Base-by-base conservation (phyloP, 2,888 invertebrate species). In the Drosophila melanocephala region DNA sequence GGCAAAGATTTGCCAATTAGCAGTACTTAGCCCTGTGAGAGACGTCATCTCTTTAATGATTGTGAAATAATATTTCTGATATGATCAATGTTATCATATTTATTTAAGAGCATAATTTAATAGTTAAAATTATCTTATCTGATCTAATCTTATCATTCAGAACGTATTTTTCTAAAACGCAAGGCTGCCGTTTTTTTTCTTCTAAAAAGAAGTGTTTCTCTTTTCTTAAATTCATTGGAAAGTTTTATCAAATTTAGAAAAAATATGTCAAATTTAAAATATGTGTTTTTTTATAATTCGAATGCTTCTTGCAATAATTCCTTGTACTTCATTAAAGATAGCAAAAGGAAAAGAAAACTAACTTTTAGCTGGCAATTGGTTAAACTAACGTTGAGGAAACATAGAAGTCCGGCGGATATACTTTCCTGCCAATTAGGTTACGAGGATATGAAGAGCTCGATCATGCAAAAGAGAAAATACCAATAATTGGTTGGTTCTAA, bases 41-140 rank as follows among this genome's bases (percentile, higher is more conserved):
- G 22, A 42, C 14, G 10, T 22, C 12, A n/a, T 22, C 37, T 33
- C 14, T 9, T 57, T 39, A 33, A 68, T 50, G 56, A 37, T 30
- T 69, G 50, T n/a, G 22, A n/a, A 37, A 10, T 14, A 12, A 22
- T 64, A 50, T 22, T 57, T 12, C 12, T 30, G 69, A 68, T 50
- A 33, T 68, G 39, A 68, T 68, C 12, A 3, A 12, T 44, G n/a
- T 44, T 44, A n/a, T 16, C 22, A 5, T 22, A 16, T 7, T 7
- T 39, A 9, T 19, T 39, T 39, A 39, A 39, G 5, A 10, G 19
- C 39, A 19, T 10, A 4, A 22, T 14, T 22, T 22, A 22, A 22
- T 22, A 22, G 22, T 22, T 22, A 22, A 22, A 22, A 22, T 22
- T 22, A 2, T 33, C 33, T 33, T 33, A 33, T 33, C 33, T 33